Evolutionary conservation across 1,140 invertebrate species (phyloP), one percentile per base, ranked within the genome.

Genomic region (Dreissena rostriformis): DNA sequence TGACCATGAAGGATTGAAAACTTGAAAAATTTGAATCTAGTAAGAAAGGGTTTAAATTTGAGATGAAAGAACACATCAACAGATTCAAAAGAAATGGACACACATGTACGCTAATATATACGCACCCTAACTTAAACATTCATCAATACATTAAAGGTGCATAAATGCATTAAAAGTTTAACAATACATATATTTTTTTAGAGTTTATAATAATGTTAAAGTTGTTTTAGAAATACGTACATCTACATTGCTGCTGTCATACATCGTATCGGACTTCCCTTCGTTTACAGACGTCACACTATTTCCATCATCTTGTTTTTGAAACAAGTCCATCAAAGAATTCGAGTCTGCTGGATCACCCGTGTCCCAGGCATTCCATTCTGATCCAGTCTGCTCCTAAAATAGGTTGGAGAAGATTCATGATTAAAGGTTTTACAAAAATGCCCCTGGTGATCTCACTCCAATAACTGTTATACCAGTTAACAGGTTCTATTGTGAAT

Each of bases 231-330:
- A 63, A 0, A 39, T 39, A 79, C 81, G 86, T 83, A 89, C 89
- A 57, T 88, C 89, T 22, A 90, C 65, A 67, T 89, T 89, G 68
- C 87, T 24, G 71, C 82, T 86, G 29, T 87, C 88, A 86, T 88
- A 90, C 39, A 90, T 85, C 26, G 86, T 86, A 61, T 89, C 88
- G 15, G 88, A 84, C 65, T 86, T 88, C 57, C 53, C 68, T 22
- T 55, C 68, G 49, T 84, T 74, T 29, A 73, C 65, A 61, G 82
- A 78, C 12, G 72, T 68, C 49, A 84, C 67, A 78, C 82, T 84
- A 19, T 53, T 14, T 19, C 39, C 67, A 75, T 88, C 87, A 24
- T 90, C 88, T 17, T 86, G 84, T 67, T 85, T 88, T 19, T 82
- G 86, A 51, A 72, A 83, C 19, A 63, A 72, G 22, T 85, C 85